Conservation (phyloP, 2,888 invertebrate species). For the Ichneumoninae sp. region DNA sequence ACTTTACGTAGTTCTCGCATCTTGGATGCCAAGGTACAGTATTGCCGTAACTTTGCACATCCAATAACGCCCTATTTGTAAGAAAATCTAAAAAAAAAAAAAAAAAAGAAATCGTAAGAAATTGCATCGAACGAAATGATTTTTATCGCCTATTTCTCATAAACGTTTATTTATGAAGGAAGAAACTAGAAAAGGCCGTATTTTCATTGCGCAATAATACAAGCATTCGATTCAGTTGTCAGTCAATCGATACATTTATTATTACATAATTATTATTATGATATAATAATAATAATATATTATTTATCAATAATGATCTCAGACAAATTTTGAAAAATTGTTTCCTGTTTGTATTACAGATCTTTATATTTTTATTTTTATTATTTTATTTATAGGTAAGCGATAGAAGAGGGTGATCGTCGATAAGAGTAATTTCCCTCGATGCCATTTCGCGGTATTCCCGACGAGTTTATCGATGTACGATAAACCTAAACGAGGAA, state of each 20-base stretch:
- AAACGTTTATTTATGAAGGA: background rate
- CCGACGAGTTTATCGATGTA: background rate
- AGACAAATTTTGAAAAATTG: background rate
- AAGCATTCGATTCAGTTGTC: background rate
- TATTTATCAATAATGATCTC: background rate
- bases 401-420: background rate
- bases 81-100: slow-evolving; percentile 3
- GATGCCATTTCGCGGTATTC: background rate
- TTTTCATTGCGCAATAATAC: background rate
- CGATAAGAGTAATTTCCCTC: background rate
- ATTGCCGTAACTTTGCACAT: slow-evolving; percentile 23
- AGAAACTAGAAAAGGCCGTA: background rate
- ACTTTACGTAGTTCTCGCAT: slow-evolving; percentile 89
- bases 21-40: slow-evolving; percentile 91
- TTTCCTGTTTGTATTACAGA: background rate
- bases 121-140: background rate
- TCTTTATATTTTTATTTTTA: background rate
- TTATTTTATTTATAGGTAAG: background rate
- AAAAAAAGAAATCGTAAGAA: background rate
- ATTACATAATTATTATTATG: background rate
- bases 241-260: background rate
- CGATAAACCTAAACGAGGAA: background rate
- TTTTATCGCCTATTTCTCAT: background rate
- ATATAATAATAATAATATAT: background rate
- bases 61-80: slow-evolving; percentile 2